These are phyloP conservation scores for Gavia stellata DNA, from an alignment of 2,113 vertebrate genomes.

Conservation along the genomic window DNA sequence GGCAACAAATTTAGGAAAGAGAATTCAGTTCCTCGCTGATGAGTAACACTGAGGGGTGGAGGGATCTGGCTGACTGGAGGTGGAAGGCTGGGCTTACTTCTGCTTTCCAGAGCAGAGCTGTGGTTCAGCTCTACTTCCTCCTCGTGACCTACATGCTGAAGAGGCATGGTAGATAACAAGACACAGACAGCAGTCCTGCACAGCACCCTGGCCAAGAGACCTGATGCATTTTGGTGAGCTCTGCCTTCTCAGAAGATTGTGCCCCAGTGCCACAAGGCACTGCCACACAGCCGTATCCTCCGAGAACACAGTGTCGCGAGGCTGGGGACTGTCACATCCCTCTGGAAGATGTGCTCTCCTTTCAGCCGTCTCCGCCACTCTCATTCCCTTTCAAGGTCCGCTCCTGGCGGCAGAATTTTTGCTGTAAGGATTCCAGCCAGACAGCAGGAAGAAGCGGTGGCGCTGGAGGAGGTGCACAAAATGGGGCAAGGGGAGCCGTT, in stretches of 20 bases:
- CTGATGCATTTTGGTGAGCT: not conserved
- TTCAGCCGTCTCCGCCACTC: not conserved
- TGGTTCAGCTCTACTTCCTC: conserved; percentile 56
- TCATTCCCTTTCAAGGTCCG: not conserved
- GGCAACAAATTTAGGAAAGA: not conserved
- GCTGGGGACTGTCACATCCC: not conserved
- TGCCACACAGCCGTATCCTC: fast-evolving
- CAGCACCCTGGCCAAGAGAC: not conserved
- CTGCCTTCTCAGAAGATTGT: not conserved
- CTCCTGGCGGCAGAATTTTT: not conserved
- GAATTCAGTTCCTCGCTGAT: not conserved
- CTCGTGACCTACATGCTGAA: conserved; percentile 4
- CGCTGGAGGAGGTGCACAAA: not conserved
- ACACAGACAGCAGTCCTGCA: not conserved
- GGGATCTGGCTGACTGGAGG: not conserved
- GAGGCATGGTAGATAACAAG: not conserved
- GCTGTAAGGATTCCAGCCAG: not conserved
- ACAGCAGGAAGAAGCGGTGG: not conserved
- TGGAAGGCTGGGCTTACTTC: conserved; percentile 48
- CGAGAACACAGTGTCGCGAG: fast-evolving
- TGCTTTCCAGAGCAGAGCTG: conserved; percentile 54
- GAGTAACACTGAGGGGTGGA: not conserved
- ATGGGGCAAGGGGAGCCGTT: not conserved
- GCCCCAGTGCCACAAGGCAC: not conserved
- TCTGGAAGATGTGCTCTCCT: not conserved